Conservation (phyloP, 2,113 vertebrate species). For the Patagioenas fasciata region DNA sequence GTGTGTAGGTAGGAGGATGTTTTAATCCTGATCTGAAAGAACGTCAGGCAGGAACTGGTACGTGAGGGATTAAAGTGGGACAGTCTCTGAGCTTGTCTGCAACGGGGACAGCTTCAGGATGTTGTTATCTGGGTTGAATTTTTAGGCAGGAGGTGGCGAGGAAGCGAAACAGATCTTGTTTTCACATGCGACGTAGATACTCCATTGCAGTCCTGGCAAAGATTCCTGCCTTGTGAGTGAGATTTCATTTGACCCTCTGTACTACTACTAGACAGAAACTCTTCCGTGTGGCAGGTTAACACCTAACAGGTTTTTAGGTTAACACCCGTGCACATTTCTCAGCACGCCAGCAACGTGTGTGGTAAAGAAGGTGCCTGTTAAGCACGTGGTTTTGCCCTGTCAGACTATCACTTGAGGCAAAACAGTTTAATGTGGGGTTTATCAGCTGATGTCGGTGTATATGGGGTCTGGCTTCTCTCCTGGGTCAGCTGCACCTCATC, state of each 20-base stretch:
- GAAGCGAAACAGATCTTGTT: neutral
- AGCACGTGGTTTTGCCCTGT: neutral
- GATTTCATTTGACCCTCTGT: neutral
- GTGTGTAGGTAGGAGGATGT: neutral
- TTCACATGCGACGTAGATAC: neutral
- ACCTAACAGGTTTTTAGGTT: neutral
- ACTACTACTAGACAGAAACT: neutral
- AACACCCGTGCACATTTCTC: neutral
- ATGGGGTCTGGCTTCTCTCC: neutral
- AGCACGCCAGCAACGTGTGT: neutral
- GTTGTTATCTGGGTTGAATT: neutral
- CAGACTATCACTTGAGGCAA: neutral
- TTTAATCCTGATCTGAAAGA: neutral
- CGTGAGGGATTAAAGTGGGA: rapidly evolving
- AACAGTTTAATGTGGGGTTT: neutral
- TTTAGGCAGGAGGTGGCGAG: neutral
- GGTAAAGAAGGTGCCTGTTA: neutral
- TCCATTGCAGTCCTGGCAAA: neutral
- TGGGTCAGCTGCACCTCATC: neutral
- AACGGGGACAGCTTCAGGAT: neutral
- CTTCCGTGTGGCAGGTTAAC: neutral
- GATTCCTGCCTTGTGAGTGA: neutral
- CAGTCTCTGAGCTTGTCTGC: neutral
- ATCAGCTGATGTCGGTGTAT: neutral
- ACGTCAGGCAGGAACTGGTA: neutral